Evolutionary conservation across 2,797 vertebrate species (phyloP), one percentile per base, ranked within the genome.

Genomic region (Betta splendens): DNA sequence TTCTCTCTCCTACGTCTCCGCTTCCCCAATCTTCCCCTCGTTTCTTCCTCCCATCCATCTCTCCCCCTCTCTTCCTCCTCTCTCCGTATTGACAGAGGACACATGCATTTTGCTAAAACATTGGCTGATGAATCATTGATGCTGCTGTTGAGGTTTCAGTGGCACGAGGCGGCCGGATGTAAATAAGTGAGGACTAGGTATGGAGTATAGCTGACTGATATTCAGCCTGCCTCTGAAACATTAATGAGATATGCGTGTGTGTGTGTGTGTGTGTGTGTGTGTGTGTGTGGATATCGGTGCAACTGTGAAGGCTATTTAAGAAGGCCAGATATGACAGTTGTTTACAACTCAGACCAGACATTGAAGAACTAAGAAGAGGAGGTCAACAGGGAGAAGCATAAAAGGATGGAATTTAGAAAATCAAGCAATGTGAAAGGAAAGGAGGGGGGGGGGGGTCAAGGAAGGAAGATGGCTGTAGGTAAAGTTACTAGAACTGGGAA

Each of bases 181-280:
- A 96, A 96, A 95, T 97, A 96, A 95, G 94, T 95, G 92, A 94
- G 93, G 92, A 89, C 90, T 91, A 93, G 81, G 91, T 81, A 81
- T 85, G 77, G 71, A 66, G 72, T 83, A 83, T 75, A 75, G 82
- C 73, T 59, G 64, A 79, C 80, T 95, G 94, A 96, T 95, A 94
- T 94, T 94, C 93, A 94, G 82, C 65, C 90, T 89, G 87, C 82
- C 81, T 72, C 90, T 96, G 89, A 96, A 96, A 95, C 90, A 95
- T 95, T 95, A 85, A 96, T 95, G 94, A 95, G 92, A 77, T 86
- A 77, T 85, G 64, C 33, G n/a, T 55, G 37, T 22, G 48, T 39
- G 50, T 58, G 44, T 36, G 49, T 42, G 55, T 46, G 42, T 79
- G 84, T 43, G 36, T 28, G 49, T 35, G 39, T 39, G 35, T 59